A percentile compares a stretch with the other conserved stretches of the same genome.
Evolutionary conservation across 2,113 vertebrate genomes (phyloP).

Genomic region (Scolopax mira): DNA sequence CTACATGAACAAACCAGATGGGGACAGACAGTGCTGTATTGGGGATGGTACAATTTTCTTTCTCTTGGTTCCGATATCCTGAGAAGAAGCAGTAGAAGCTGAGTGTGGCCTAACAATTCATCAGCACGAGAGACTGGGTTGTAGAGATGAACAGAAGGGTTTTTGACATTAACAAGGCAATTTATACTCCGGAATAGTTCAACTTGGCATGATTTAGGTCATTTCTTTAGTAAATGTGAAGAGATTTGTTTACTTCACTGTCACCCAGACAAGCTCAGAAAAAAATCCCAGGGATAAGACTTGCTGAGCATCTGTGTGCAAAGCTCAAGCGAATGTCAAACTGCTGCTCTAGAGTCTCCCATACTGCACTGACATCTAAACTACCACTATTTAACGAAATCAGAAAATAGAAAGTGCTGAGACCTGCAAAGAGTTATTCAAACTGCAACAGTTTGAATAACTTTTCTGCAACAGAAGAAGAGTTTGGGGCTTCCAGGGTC

Average conservation of each 20-base stretch:
- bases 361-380: background rate
- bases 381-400: background rate
- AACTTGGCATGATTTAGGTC: background rate
- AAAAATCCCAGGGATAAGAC: background rate
- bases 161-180: background rate
- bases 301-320: background rate
- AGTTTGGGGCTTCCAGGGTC: background rate
- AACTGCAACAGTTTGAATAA: background rate
- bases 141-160: background rate
- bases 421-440: background rate
- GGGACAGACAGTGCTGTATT: rapidly evolving
- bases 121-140: background rate
- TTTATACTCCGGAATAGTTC: background rate
- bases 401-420: background rate
- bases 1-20: background rate
- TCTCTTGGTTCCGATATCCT: background rate
- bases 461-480: background rate
- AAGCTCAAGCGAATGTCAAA: background rate
- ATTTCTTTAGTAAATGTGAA: background rate
- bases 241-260: background rate
- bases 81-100: background rate
- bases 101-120: background rate
- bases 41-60: rapidly evolving
- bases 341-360: background rate
- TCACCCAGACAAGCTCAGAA: background rate